Evolutionary conservation across 1,140 invertebrate species (phyloP), one percentile per base, ranked within the genome.

Genomic region (Lepeophtheirus salmonis): DNA sequence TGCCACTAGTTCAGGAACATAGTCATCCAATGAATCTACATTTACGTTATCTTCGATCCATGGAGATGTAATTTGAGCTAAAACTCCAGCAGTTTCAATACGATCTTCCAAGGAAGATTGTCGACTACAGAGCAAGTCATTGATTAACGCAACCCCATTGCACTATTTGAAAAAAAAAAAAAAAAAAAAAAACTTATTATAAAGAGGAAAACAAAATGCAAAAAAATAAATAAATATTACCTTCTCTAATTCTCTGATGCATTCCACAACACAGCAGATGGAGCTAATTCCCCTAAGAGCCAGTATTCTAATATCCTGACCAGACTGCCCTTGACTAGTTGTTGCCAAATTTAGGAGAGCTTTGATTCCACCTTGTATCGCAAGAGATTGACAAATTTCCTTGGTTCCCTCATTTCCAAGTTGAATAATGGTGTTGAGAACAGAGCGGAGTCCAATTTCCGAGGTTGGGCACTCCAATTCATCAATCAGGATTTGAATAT

Each of bases 41-140:
- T 75, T 75, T 63, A 82, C 79, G 65, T 80, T 81, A 48, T 81
- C 79, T 25, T 84, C 78, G 1, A 89, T 76, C 80, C 84, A 88
- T 2, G 85, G 84, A 48, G 84, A 86, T 0, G 87, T 91, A 64
- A 89, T 82, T 74, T 91, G 87, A 1, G 86, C 85, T 1, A 91
- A 72, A 1, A 90, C 78, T 0, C 86, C 86, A 1, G 86, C 83
- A 1, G 84, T 84, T 71, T 90, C 88, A 0, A 79, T 71, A 56
- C 78, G 73, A 69, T 84, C 83, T 1, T 78, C 78, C 67, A 84
- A 83, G 10, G 76, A 74, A 1, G 75, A 75, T 3, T 60, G 59
- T 10, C 62, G 61, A 41, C 74, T 71, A 65, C 69, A 71, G 3
- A 89, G 68, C n/a, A 87, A 79, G 63, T 88, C 84, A 0, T 79